Conservation (phyloP, 2,888 invertebrate genomes). For the Graphium colonna region DNA sequence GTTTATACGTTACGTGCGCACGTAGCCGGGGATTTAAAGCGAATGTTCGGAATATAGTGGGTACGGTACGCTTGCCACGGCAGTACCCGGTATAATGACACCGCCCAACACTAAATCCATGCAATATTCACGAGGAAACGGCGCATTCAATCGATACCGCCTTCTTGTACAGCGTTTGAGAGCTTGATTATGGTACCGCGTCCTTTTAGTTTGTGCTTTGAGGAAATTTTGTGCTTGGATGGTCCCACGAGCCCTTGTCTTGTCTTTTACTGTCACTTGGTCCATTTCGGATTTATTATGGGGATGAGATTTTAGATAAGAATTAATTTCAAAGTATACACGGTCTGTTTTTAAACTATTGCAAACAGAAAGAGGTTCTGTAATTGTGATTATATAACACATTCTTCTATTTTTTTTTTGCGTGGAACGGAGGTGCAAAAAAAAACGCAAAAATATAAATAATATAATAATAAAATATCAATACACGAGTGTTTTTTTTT, state of each 20-base stretch:
- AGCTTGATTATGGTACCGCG: conserved; percentile 30
- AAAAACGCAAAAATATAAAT: no score
- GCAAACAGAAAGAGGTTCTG: no score
- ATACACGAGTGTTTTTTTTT: no score
- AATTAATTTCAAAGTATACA: no score
- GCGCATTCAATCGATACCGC: conserved; percentile 26
- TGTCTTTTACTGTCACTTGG: not conserved
- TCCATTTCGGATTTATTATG: not conserved
- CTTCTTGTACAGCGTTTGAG: conserved; percentile 32
- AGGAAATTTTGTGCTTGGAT: not conserved
- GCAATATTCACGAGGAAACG: conserved; percentile 35
- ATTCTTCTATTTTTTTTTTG: no score
- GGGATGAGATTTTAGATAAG: no score
- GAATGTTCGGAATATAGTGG: conserved; percentile 13
- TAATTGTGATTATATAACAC: no score
- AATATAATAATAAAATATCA: no score
- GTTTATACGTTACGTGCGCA: not conserved
- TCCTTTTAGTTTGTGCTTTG: conserved; percentile 13
- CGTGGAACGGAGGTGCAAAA: no score
- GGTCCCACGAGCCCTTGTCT: not conserved
- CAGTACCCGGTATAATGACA: conserved; percentile 24
- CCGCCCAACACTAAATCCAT: conserved; percentile 31
- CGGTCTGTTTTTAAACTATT: no score
- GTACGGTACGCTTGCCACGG: conserved; percentile 10
- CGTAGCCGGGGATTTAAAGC: conserved; percentile 3